phyloP scores from a whole-genome alignment of 1,140 invertebrate species.

The Acarapis woodi region DNA sequence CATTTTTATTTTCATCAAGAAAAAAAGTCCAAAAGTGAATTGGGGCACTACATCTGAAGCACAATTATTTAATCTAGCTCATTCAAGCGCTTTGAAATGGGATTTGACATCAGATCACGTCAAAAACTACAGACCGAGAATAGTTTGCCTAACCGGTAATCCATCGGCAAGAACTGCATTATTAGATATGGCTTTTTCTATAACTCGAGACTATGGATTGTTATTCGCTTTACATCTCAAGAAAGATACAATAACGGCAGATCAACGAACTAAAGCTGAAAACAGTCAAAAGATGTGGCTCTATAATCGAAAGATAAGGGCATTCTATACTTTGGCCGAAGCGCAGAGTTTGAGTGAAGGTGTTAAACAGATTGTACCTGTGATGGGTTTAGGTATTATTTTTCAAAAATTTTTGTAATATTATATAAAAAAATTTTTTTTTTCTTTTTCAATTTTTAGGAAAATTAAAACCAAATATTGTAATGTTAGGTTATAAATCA shows the following conservation, averaged over 20 bases:
- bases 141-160: conserved; percentile 24
- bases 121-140: conserved; percentile 29
- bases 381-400: no score
- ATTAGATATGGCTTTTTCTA: conserved; percentile 25
- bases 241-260: conserved; percentile 27
- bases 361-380: conserved; percentile 17
- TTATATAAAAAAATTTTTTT: no score
- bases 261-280: conserved; percentile 20
- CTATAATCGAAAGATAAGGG: conserved; percentile 19
- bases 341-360: conserved; percentile 31
- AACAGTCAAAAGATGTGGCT: conserved; percentile 21
- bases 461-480: conserved; percentile 60
- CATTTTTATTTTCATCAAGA: conserved; percentile 21
- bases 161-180: conserved; percentile 22
- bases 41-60: conserved; percentile 32
- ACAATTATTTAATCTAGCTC: conserved; percentile 28
- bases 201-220: conserved; percentile 25
- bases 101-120: conserved; percentile 26
- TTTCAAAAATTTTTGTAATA: no score
- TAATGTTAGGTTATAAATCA: conserved; percentile 33
- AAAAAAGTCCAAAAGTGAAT: conserved; percentile 26
- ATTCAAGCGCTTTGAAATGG: conserved; percentile 23
- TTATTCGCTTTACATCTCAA: conserved; percentile 23
- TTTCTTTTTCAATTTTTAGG: no score
- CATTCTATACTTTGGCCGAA: conserved; percentile 22